Conservation (phyloP, 2,113 vertebrate species). For the Otocyon megalotis region DNA sequence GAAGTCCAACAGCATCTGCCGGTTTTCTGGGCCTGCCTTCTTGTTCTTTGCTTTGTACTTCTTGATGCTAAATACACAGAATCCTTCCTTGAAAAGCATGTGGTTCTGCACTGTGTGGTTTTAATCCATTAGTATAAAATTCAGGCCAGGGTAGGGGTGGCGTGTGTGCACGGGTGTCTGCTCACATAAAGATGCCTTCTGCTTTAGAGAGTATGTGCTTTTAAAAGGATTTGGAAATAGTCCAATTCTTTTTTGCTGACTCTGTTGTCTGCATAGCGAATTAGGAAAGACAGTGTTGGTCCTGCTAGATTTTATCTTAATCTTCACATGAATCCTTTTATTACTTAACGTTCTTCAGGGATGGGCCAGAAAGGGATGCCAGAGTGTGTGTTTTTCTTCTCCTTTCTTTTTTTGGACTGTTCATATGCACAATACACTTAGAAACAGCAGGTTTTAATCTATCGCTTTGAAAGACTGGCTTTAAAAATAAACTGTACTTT, state of each 20-base stretch:
- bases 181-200: slow-evolving; percentile 70
- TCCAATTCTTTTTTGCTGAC: slow-evolving; percentile 78
- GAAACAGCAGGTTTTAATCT: slow-evolving; percentile 78
- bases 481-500: slow-evolving; percentile 66
- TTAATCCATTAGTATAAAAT: slow-evolving; percentile 71
- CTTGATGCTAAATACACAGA: slow-evolving; percentile 33
- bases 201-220: slow-evolving; percentile 62
- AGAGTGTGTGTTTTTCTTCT: slow-evolving; percentile 65
- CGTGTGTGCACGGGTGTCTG: background rate
- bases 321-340: slow-evolving; percentile 82
- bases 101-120: slow-evolving; percentile 43
- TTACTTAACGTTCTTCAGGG: slow-evolving; percentile 76
- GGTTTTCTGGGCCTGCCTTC: background rate
- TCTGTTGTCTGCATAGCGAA: slow-evolving; percentile 63
- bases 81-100: slow-evolving; percentile 24
- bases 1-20: background rate
- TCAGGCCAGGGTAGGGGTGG: slow-evolving; percentile 15
- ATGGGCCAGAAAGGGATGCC: slow-evolving; percentile 75
- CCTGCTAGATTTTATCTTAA: slow-evolving; percentile 83
- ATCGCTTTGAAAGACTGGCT: slow-evolving; percentile 37
- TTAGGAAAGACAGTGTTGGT: slow-evolving; percentile 77
- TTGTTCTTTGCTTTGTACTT: background rate
- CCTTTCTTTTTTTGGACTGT: slow-evolving; percentile 41
- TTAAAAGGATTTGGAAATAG: slow-evolving; percentile 78
- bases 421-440: slow-evolving; percentile 70